These are phyloP conservation scores for Pampusana beccarii DNA, from an alignment of 2,113 vertebrate genomes.

Conservation along the genomic window DNA sequence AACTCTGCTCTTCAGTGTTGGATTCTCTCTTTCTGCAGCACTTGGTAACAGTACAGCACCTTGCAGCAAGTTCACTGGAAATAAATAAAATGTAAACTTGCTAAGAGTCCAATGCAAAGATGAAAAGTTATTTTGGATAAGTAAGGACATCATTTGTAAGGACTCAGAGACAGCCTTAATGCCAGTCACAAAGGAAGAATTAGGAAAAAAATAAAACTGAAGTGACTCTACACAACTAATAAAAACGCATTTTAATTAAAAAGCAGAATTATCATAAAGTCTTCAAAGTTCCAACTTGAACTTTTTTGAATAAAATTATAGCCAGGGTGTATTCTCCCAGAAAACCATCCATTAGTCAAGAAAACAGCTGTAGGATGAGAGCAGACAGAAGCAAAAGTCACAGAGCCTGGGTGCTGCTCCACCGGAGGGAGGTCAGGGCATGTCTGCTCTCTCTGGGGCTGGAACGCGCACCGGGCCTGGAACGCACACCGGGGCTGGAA, in stretches of 20 bases:
- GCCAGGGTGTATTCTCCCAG: not conserved
- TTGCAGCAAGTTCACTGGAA: constrained; percentile 16
- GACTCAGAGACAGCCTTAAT: not conserved
- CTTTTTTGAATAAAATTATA: not conserved
- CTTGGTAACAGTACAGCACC: not conserved
- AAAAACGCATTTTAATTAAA: not conserved
- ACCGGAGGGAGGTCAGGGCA: not conserved
- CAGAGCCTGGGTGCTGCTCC: not conserved
- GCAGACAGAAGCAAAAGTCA: not conserved
- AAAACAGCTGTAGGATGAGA: not conserved
- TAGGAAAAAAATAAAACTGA: not conserved
- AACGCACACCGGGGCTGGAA: not conserved
- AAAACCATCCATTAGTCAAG: not conserved
- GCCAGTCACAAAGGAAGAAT: not conserved
- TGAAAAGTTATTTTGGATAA: not conserved
- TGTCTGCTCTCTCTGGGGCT: not conserved
- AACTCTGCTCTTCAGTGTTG: not conserved
- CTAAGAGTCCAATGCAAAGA: not conserved
- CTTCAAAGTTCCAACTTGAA: not conserved
- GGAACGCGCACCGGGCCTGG: not conserved
- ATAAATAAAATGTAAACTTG: constrained; percentile 22
- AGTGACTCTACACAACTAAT: not conserved
- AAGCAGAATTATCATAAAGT: not conserved
- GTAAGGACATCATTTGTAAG: not conserved
- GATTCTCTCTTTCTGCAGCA: constrained; percentile 21